Percentiles rank a stretch among this genome's conserved stretches.
Conservation (phyloP, 2,888 invertebrate species). For the Erebia ligea region DNA sequence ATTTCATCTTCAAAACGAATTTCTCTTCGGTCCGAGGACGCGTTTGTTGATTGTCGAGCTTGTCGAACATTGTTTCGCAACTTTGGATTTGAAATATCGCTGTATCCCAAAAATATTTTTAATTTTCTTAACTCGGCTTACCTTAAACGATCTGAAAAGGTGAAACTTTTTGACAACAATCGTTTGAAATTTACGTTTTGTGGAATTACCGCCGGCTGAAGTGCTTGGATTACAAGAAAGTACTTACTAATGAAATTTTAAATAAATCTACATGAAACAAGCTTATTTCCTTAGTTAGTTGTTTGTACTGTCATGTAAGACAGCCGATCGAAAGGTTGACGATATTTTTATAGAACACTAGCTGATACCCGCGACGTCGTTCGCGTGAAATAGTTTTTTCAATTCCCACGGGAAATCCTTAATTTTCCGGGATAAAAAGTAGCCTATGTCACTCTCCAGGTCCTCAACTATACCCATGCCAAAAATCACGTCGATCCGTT, state of each 20-base stretch:
- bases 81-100: constrained; percentile 61
- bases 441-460: no score
- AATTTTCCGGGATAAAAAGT: no score
- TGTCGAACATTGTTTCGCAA: constrained; percentile 57
- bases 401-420: no score
- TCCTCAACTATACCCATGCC: no score
- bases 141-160: constrained; percentile 61
- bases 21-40: constrained; percentile 26
- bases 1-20: constrained; percentile 36
- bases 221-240: neutral
- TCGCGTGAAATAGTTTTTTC: no score
- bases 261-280: no score
- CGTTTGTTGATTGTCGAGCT: constrained; percentile 22
- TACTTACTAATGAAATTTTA: neutral
- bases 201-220: constrained; percentile 40
- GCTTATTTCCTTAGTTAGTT: no score
- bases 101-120: constrained; percentile 55
- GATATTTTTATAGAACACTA: no score
- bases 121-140: constrained; percentile 53
- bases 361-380: no score
- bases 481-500: no score
- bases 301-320: no score
- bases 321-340: no score
- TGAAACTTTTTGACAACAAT: constrained; percentile 68
- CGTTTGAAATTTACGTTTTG: constrained; percentile 60